Base-by-base conservation (phyloP, 1,140 invertebrate species). In the Drosophila carrolli region DNA sequence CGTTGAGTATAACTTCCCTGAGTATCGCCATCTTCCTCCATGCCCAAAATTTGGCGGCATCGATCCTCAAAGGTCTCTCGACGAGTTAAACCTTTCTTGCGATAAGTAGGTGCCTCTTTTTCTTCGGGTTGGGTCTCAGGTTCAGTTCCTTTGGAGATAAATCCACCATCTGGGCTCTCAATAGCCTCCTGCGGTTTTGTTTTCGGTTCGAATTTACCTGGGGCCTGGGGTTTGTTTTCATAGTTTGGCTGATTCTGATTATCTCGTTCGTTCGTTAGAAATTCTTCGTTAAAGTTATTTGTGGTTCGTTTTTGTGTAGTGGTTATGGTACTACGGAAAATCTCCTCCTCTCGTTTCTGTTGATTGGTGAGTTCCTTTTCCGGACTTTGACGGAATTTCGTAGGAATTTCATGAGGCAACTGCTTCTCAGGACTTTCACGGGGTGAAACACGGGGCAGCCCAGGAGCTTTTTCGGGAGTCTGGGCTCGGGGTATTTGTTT, bases 61-160 rank as follows among this genome's bases (percentile, higher is more conserved):
- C 95, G 93, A 91, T 95, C 95, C 92, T 95, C 95, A 58, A 95
- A 95, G n/a, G 95, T 95, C 90, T 95, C 95, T 41, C 94, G 94
- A 78, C 95, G 93, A 13, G 60, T 79, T 19, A 89, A 29, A 7
- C 78, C 85, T 54, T 91, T 91, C 14, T 91, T 91, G 16, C 75
- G 77, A 46, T 62, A 85, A 0, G 67, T 77, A 14, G 91, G 86
- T 8, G 78, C 46, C 11, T 51, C 35, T 13, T 75, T 77, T 19
- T 74, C 67, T 5, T 66, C 59, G 5, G 68, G 66, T 1, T 72
- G 61, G 11, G 44, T 5, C 5, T 78, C 76, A 4, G 59, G 54
- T 13, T 84, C 83, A 1, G 66, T 57, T 29, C 51, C 57, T 37
- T 91, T 92, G 14, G 91, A 88, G 0, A 75, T 60, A n/a, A 92